Evolutionary conservation across 2,797 vertebrate species (phyloP), one percentile per base, ranked within the genome.

Genomic region (Rhinella marina): DNA sequence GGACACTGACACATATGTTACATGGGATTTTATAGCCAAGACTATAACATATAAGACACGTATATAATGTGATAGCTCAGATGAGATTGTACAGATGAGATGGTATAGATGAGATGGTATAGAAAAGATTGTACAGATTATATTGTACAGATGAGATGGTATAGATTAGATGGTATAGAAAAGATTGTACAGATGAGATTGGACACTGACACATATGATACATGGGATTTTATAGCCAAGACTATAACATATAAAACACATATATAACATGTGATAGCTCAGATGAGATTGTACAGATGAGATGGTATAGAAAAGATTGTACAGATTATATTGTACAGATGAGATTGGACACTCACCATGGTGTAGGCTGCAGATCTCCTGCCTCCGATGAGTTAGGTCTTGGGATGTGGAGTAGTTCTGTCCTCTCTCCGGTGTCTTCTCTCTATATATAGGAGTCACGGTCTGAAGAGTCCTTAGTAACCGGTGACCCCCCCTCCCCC

Each of bases 271-370:
- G 62, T n/a, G 8, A 62, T 62, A 23, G 59, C 59, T 23, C 59
- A 62, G 59, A 62, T 62, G 59, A 23, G 59, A 68, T 68, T 27
- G 9, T 29, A 27, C 11, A 70, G 12, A 29, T 32, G 27, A 70
- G 25, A 70, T 70, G 3, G 11, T 1, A 32, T 11, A 70, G 25
- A 70, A 29, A 25, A 70, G 66, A 70, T 70, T 68, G 25, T 14
- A 68, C 13, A 68, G n/a, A 27, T 68, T 11, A 14, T 10, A 54
- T 77, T 5, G 6, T 16, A 54, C 21, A 77, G 32, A n/a, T 52
- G 23, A 54, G 52, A n/a, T 50, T 27, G 25, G 21, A 4, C 41
- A 17, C 86, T 87, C 70, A 87, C 86, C 86, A 87, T 87, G 81
- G 27, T 87, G 50, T 5, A 23, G 21, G 32, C 27, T 70, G 50